These are phyloP conservation scores for Hetaerina titia DNA, from an alignment of 2,888 invertebrate species.

Conservation along the genomic window DNA sequence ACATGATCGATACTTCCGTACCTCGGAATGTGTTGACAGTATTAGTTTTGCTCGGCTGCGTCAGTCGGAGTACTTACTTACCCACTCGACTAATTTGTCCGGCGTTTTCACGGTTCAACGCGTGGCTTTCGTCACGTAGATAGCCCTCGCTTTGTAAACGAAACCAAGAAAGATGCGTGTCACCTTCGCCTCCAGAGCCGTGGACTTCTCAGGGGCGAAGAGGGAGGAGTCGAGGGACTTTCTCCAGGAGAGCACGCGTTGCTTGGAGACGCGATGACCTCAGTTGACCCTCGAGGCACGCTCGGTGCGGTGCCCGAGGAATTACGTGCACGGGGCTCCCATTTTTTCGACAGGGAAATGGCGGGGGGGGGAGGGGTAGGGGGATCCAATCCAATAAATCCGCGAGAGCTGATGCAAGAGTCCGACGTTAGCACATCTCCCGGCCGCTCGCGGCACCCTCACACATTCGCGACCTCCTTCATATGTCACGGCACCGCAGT, in stretches of 20 bases:
- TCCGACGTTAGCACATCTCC: background rate
- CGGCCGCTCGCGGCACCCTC: background rate
- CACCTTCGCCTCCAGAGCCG: too few relatives aligned
- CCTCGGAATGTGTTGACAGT: too few relatives aligned
- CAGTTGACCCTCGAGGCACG: background rate
- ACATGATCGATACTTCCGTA: too few relatives aligned
- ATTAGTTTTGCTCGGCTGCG: too few relatives aligned
- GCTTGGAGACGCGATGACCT: background rate
- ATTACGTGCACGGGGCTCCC: background rate
- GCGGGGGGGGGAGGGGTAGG: background rate
- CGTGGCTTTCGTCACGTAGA: too few relatives aligned
- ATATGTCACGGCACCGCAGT: background rate
- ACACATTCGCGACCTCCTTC: background rate
- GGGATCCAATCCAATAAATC: constrained; percentile 13
- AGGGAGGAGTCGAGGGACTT: too few relatives aligned
- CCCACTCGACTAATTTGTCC: too few relatives aligned
- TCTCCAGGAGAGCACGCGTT: background rate
- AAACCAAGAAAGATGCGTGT: too few relatives aligned
- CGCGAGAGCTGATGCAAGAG: background rate
- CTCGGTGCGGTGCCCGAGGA: background rate
- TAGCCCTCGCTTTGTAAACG: too few relatives aligned
- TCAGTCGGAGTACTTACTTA: too few relatives aligned
- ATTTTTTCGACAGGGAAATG: background rate
- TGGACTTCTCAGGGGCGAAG: too few relatives aligned
- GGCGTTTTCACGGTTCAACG: too few relatives aligned